A percentile compares a stretch with the other conserved stretches of the same genome.
Conservation (phyloP, 2,113 vertebrate species). For the Zosterops lateralis region DNA sequence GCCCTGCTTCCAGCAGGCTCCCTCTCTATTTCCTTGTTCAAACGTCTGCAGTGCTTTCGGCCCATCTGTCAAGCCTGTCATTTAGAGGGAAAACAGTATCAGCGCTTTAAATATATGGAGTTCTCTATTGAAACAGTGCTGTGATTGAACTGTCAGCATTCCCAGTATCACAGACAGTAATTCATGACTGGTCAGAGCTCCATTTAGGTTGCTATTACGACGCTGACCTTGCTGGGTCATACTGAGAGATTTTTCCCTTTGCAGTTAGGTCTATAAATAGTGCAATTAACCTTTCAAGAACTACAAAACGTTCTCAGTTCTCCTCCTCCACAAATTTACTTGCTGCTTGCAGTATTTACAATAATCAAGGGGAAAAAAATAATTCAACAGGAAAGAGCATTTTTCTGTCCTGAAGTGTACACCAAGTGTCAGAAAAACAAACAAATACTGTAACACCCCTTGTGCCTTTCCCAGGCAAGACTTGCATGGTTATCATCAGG, state of each 20-base stretch:
- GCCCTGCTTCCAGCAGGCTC: constrained; percentile 81
- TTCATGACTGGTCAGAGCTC: constrained; percentile 81
- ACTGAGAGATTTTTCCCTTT: constrained; percentile 62
- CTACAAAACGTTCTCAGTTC: constrained; percentile 66
- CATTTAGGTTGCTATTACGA: constrained; percentile 77
- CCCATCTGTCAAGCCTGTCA: constrained; percentile 86
- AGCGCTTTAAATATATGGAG: constrained; percentile 84
- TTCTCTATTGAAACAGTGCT: constrained; percentile 82
- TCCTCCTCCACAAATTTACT: constrained; percentile 57
- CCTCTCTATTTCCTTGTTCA: constrained; percentile 85
- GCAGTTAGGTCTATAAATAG: constrained; percentile 78
- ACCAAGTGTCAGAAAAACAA: not conserved
- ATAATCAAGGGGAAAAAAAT: not conserved
- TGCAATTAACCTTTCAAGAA: constrained; percentile 80
- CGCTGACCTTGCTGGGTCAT: constrained; percentile 72
- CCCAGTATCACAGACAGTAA: constrained; percentile 79
- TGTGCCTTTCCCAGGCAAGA: not conserved
- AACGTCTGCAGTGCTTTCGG: constrained; percentile 80
- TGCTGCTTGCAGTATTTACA: constrained; percentile 37
- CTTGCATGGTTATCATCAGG: not conserved
- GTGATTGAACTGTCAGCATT: constrained; percentile 84
- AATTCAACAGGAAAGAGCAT: not conserved
- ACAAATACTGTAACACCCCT: not conserved
- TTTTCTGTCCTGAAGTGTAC: constrained; percentile 6
- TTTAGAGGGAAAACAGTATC: constrained; percentile 88